Conservation (phyloP, 2,888 invertebrate species). For the Lochmaea capreae region DNA sequence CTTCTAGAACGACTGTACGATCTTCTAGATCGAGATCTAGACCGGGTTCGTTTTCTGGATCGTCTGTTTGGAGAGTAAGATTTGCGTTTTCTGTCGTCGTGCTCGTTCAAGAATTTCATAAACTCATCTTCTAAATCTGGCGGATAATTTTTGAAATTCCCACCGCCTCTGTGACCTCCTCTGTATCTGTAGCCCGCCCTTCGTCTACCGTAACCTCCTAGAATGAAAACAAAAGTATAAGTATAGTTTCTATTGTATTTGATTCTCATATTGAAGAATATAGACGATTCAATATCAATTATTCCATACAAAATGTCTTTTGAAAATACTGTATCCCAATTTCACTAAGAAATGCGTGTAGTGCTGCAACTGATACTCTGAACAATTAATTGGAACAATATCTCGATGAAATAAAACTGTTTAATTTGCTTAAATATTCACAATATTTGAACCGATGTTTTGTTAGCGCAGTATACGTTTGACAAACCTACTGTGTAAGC, state of each 20-base stretch:
- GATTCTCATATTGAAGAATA: neutral
- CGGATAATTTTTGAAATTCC: conserved; percentile 46
- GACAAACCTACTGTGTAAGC: no score
- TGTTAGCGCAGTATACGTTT: no score
- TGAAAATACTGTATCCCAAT: no score
- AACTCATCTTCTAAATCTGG: conserved; percentile 65
- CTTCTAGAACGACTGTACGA: conserved; percentile 51
- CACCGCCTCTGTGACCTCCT: conserved; percentile 55
- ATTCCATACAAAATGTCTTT: no score
- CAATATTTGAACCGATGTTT: no score
- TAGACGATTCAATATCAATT: no score
- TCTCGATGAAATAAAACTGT: no score
- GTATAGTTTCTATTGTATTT: neutral
- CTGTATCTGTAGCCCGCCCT: conserved; percentile 55
- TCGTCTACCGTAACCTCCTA: conserved; percentile 41
- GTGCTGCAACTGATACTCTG: no score
- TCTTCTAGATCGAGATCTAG: conserved; percentile 35
- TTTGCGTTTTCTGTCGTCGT: conserved; percentile 37
- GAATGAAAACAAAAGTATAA: neutral
- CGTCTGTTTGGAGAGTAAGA: conserved; percentile 25
- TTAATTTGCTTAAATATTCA: no score
- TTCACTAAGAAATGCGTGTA: no score
- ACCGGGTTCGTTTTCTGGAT: conserved; percentile 19
- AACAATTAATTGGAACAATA: no score
- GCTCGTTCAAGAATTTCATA: conserved; percentile 69